A percentile compares a stretch with the other conserved stretches of the same genome.
phyloP scores from a whole-genome alignment of 1,140 invertebrate genomes.

The Trachelipus rathkii region DNA sequence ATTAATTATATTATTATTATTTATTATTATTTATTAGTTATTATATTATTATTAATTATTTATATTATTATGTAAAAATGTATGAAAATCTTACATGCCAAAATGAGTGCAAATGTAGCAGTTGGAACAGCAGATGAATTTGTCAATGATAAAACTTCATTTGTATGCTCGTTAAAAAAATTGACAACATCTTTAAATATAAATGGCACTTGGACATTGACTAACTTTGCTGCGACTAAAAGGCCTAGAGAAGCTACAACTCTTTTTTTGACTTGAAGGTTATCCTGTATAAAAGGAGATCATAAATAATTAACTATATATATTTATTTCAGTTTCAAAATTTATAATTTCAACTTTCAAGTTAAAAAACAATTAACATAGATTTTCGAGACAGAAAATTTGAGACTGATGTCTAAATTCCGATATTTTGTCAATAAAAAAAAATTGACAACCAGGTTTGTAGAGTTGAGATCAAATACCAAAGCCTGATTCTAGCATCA shows the following conservation, averaged over 20 bases:
- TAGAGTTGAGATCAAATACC: no score
- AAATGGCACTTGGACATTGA: conserved; percentile 95
- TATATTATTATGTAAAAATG: no score
- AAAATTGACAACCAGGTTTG: no score
- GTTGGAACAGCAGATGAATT: conserved; percentile 51
- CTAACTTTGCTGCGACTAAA: conserved; percentile 72
- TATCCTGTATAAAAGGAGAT: conserved; percentile 61
- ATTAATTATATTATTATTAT: no score
- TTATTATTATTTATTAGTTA: no score
- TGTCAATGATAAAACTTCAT: conserved; percentile 51
- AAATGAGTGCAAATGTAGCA: conserved; percentile 69
- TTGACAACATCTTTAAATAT: conserved; percentile 93
- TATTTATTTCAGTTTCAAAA: not conserved
- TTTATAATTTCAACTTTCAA: not conserved
- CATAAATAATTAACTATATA: not conserved
- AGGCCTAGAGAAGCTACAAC: conserved; percentile 80
- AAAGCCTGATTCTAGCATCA: no score
- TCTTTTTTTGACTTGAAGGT: conserved; percentile 68
- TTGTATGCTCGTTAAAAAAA: conserved; percentile 66
- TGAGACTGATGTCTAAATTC: conserved; percentile 8
- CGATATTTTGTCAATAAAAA: no score
- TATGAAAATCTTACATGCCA: conserved; percentile 89
- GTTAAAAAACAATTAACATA: conserved; percentile 19
- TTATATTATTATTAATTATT: no score
- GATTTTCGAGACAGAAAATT: conserved; percentile 17